Percentiles rank a stretch among this genome's conserved stretches.
phyloP scores from a whole-genome alignment of 2,797 vertebrate genomes.

The Aplochiton taeniatus region DNA sequence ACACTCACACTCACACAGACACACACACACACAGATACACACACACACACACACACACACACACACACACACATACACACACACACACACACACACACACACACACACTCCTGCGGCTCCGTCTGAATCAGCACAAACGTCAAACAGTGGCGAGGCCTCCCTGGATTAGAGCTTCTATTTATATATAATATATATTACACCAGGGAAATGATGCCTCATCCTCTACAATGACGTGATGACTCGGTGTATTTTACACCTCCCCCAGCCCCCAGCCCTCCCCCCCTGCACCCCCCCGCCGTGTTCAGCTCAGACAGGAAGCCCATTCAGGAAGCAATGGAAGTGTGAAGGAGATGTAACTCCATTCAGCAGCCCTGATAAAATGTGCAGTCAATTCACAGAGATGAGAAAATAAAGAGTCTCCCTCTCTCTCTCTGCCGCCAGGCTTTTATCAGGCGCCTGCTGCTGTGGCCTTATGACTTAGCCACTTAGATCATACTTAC shows the following conservation, averaged over 20 bases:
- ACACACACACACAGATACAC: not conserved
- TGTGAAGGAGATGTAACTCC: conserved; percentile 12
- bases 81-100: too few species aligned
- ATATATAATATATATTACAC: too few species aligned
- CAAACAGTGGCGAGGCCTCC: too few species aligned
- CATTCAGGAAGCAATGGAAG: conserved; percentile 19
- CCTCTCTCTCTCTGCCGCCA: not conserved
- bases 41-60: not conserved
- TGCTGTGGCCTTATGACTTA: conserved; percentile 34
- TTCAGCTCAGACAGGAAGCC: conserved; percentile 28
- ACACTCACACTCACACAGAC: too few species aligned
- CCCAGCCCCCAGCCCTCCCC: too few species aligned
- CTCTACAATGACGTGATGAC: too few species aligned
- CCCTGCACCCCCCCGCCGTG: not conserved
- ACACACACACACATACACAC: too few species aligned
- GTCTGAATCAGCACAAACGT: too few species aligned
- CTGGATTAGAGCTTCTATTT: too few species aligned
- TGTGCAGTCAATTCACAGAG: conserved; percentile 21
- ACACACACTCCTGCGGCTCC: too few species aligned
- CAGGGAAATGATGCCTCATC: too few species aligned
- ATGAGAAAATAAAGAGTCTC: conserved; percentile 36
- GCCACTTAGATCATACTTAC: conserved; percentile 32
- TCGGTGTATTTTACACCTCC: too few species aligned
- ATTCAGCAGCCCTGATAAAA: conserved; percentile 24
- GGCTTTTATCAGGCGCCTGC: conserved; percentile 30